Conservation (phyloP, 2,113 vertebrate species). For the Daphoenositta chrysoptera region DNA sequence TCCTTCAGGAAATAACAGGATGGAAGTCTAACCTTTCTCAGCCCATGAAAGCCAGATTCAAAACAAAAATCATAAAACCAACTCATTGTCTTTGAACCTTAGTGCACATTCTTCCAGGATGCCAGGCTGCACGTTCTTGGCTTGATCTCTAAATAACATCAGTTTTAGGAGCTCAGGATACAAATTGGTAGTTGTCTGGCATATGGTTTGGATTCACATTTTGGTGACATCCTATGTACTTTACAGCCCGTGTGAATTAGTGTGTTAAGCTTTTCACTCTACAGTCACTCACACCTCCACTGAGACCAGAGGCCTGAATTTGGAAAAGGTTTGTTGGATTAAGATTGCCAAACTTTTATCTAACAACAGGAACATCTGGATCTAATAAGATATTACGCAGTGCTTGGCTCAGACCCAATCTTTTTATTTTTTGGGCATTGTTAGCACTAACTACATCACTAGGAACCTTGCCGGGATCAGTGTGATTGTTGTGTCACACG, state of each 20-base stretch:
- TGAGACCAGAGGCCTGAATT: neutral
- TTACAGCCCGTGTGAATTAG: neutral
- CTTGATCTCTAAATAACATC: neutral
- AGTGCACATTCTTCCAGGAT: neutral
- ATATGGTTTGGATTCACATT: neutral
- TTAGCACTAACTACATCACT: slow-evolving; percentile 31
- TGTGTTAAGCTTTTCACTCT: neutral
- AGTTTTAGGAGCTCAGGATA: neutral
- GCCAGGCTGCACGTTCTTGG: neutral
- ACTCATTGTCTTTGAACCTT: neutral
- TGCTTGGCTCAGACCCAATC: slow-evolving; percentile 25
- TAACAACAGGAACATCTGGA: slow-evolving; percentile 54
- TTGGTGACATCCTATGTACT: neutral
- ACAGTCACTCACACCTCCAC: neutral
- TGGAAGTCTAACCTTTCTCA: neutral
- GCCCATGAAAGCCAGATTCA: neutral
- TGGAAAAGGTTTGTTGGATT: neutral
- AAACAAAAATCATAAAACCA: neutral
- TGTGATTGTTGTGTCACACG: slow-evolving; percentile 30
- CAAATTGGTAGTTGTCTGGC: neutral
- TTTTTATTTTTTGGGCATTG: slow-evolving; percentile 12
- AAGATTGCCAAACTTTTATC: neutral
- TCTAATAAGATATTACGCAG: slow-evolving; percentile 38
- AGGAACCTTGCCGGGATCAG: slow-evolving; percentile 61
- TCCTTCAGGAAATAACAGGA: neutral